Evolutionary conservation across 2,888 invertebrate genomes (phyloP), one percentile per base, ranked within the genome.

Genomic region (Spilosoma lubricipeda): DNA sequence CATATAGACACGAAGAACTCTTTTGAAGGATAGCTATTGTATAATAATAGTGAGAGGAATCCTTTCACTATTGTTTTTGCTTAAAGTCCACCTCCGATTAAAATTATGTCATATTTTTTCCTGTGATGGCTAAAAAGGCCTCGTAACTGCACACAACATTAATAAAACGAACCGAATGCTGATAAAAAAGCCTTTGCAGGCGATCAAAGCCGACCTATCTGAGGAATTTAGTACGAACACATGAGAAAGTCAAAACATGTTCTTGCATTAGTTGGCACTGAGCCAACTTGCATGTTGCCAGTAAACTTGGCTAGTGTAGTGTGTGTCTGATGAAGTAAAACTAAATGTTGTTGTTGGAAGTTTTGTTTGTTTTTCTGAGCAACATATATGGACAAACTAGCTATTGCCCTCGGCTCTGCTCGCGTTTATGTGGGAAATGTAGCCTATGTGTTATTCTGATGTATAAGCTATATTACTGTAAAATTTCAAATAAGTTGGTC

Each of bases 241-340:
- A 80, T 76, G 77, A 73, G 76, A 72, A 80, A 86, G 76, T 80
- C 79, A 77, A 77, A 83, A 81, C 82, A 83, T 83, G 80, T 78
- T 77, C 79, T 76, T 82, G 82, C 80, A 86, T 85, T 85, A 83
- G 77, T 82, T 85, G 86, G 82, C 82, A 67, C 36, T 39, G 75
- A 42, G 84, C 84, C 84, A 85, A 71, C 83, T 67, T 69, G 77
- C 80, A 77, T 83, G 83, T 81, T 74, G 77, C 77, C 64, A 64
- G 72, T 73, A 77, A 71, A 76, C 77, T 66, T 18, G 66, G 74
- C 75, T 66, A 81, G 77, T 75, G 75, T 74, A 77, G 76, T n/a
- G n/a, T n/a, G n/a, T n/a, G n/a, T 78, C 80, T 85, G 82, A 83
- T 85, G 82, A 83, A 81, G 83, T 82, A 80, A 80, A 80, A 81